Conservation (phyloP, 2,797 vertebrate genomes). For the Neopelma chrysocephalum region DNA sequence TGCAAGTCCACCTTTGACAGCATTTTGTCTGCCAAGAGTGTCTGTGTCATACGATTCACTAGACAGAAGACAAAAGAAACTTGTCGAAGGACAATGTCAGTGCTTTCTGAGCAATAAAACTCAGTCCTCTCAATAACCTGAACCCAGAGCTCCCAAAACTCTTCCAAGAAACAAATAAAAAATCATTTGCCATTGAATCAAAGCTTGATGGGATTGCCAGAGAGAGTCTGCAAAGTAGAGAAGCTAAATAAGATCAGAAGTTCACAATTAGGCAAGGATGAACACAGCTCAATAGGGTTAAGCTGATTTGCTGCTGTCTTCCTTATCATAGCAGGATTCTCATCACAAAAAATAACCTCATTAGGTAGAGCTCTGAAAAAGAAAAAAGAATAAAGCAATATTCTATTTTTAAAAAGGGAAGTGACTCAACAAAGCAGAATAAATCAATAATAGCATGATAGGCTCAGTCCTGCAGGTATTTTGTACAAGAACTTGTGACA, state of each 20-base stretch:
- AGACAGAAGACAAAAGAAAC: conserved; percentile 14
- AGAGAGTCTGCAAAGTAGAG: not conserved
- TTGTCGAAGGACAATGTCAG: not conserved
- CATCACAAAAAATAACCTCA: not conserved
- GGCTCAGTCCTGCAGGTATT: not conserved
- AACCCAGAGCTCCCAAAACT: not conserved
- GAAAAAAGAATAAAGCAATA: not conserved
- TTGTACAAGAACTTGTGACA: not conserved
- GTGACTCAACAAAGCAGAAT: not conserved
- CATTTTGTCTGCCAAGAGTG: not conserved
- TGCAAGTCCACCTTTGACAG: not conserved
- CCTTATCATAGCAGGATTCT: not conserved
- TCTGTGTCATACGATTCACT: not conserved
- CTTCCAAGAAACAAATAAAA: conserved; percentile 22
- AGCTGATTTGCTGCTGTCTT: not conserved
- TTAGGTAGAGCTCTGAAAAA: not conserved
- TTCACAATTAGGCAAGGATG: not conserved
- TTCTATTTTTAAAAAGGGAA: not conserved
- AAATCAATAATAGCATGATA: not conserved
- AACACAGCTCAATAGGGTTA: not conserved
- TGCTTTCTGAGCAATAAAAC: conserved; percentile 28
- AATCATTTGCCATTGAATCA: conserved; percentile 9
- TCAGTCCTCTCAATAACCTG: not conserved
- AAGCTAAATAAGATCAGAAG: not conserved
- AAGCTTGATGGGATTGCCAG: not conserved